Base-by-base conservation (phyloP, 2,888 invertebrate species). In the Lasioglossum marginatum region DNA sequence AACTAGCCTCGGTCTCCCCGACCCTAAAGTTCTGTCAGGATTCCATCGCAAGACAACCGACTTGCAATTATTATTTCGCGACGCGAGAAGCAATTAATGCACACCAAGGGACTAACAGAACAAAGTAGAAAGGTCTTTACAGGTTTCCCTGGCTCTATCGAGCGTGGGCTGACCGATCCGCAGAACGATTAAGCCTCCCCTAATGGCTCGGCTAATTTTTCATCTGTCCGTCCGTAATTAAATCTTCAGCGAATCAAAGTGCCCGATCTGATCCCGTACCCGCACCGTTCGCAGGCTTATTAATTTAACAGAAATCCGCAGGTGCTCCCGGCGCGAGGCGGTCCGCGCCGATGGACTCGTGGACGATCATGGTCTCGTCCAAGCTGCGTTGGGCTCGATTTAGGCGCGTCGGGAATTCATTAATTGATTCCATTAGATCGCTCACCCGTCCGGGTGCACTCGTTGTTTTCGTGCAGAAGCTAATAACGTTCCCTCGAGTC, bases 241-340 rank as follows among this genome's bases (percentile, higher is more conserved):
- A 66, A 77, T 88, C 63, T 45, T 74, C 73, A 37, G 68, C 71
- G 45, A 85, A 82, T 79, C 76, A 72, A 66, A 60, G 45, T 31
- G 48, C 68, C 34, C 12, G 19, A 80, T 83, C 83, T 77, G 76
- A 83, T 82, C 83, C 0, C 43, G 37, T 76, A 48, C 77, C 79
- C 37, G n/a, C 12, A n/a, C 27, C 45, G 37, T 68, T 73, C 63
- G 37, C 60, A 27, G 68, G 34, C 73, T 76, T 86, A 87, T 88
- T 83, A 87, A 88, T 88, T 87, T 82, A 79, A 48, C 77, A 77
- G 85, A 83, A 83, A 85, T 82, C 66, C 14, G 89, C 89, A 89
- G 89, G 85, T 89, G 89, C 81, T 68, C 43, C 37, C 71, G 19
- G 45, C 16, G 60, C n/a, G 70, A 78, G 14, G 31, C 16, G 8